Evolutionary conservation across 23 tunicate species (phyloP).

Genomic region (Trididemnum miniatum): DNA sequence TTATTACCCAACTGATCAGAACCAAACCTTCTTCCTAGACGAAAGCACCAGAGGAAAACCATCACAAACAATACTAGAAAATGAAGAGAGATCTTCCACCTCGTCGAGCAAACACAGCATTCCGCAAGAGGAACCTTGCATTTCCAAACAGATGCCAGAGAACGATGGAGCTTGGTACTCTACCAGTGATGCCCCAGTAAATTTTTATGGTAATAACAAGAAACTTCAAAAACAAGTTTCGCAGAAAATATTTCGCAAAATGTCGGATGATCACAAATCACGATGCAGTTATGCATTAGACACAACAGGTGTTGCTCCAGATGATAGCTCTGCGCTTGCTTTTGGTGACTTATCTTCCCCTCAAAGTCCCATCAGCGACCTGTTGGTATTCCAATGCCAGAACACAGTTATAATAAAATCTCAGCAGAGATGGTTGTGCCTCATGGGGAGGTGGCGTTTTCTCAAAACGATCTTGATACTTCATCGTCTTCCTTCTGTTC

Average conservation of each 20-base stretch:
- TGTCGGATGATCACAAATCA: no score
- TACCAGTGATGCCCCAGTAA: no score
- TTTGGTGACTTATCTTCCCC: neutral
- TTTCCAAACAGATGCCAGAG: neutral
- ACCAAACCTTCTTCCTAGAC: no score
- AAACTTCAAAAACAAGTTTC: neutral
- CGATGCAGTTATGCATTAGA: neutral
- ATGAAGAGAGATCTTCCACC: neutral
- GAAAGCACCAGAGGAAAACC: no score
- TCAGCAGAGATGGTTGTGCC: neutral
- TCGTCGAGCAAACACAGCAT: neutral
- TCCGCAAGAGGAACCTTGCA: neutral
- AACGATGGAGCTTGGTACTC: neutral
- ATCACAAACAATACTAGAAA: neutral
- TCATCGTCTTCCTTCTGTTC: constrained; percentile 31
- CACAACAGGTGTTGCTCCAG: no score
- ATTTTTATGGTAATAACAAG: no score
- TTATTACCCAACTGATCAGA: no score
- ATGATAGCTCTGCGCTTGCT: neutral
- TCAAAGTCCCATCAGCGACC: neutral
- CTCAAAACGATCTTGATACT: constrained; percentile 69
- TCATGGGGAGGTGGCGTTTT: neutral
- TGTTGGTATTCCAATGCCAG: constrained; percentile 72
- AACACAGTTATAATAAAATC: constrained; percentile 14
- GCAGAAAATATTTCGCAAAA: neutral